Percentiles rank a stretch among this genome's conserved stretches.
Evolutionary conservation across 2,888 invertebrate species (phyloP).

Genomic region (Gibbula magus): DNA sequence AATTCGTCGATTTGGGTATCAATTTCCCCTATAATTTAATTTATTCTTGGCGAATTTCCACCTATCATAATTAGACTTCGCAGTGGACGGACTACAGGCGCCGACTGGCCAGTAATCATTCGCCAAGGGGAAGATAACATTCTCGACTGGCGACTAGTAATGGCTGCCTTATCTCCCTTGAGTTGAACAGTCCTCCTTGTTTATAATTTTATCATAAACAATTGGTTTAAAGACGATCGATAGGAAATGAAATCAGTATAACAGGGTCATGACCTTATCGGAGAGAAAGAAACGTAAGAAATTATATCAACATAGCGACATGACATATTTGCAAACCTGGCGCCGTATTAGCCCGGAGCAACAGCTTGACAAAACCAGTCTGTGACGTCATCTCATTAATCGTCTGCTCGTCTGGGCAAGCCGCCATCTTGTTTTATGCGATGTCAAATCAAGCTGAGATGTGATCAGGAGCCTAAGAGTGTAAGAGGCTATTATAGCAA

Average conservation of each 20-base stretch:
- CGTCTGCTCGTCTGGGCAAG: slow-evolving; percentile 1
- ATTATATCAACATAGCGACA: not conserved
- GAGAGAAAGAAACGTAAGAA: too few relatives aligned
- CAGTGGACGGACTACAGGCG: too few relatives aligned
- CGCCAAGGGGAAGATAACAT: slow-evolving; percentile 12
- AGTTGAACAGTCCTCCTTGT: not conserved
- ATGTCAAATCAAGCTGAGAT: not conserved
- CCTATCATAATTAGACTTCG: too few relatives aligned
- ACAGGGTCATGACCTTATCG: too few relatives aligned
- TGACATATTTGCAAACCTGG: not conserved
- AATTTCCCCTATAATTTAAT: too few relatives aligned
- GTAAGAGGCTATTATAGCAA: too few relatives aligned
- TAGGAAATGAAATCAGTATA: not conserved
- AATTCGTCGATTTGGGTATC: too few relatives aligned
- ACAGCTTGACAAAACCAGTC: not conserved
- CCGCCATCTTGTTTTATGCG: slow-evolving; percentile 4
- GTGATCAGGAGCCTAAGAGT: too few relatives aligned
- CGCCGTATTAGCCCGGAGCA: slow-evolving; percentile 9
- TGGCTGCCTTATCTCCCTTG: slow-evolving; percentile 9
- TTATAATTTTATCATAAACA: slow-evolving; percentile 5
- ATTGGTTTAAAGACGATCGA: not conserved
- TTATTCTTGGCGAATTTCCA: too few relatives aligned
- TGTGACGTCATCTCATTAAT: slow-evolving; percentile 24
- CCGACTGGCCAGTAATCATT: too few relatives aligned
- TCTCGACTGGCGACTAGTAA: not conserved